phyloP scores from a whole-genome alignment of 2,797 vertebrate genomes.

The Lepilemur ruficaudatus region DNA sequence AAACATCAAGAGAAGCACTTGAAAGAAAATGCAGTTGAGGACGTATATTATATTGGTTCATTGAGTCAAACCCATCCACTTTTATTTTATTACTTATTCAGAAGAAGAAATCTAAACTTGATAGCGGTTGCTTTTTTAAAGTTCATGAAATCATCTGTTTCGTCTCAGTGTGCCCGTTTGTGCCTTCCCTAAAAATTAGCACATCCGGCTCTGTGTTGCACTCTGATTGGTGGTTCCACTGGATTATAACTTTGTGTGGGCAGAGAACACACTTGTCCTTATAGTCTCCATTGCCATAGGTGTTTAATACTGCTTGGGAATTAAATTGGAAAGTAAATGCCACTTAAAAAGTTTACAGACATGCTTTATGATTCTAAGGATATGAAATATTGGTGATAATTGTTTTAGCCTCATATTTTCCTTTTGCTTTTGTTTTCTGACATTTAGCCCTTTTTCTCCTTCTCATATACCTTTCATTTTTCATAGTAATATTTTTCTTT shows the following conservation, averaged over 20 bases:
- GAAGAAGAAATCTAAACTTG: conserved; percentile 22
- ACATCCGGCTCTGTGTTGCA: background rate
- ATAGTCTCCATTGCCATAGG: background rate
- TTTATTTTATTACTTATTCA: background rate
- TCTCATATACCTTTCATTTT: background rate
- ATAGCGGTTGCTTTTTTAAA: background rate
- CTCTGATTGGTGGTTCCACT: background rate
- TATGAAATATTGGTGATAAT: background rate
- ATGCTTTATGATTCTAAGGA: background rate
- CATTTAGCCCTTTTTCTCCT: background rate
- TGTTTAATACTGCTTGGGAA: background rate
- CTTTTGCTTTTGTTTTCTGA: background rate
- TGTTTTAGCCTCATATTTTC: background rate
- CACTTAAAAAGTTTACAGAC: background rate
- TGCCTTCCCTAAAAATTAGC: background rate
- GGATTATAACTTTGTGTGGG: background rate
- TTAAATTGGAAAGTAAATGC: background rate
- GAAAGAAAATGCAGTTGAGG: background rate
- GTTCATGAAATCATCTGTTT: background rate
- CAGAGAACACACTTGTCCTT: background rate
- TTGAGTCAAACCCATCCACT: background rate
- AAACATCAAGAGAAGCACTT: background rate
- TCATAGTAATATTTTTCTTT: background rate
- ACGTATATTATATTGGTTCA: background rate
- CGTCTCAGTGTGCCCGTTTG: background rate